Evolutionary conservation across 1,140 invertebrate genomes (phyloP).

Genomic region (Leptinotarsa defecta): DNA sequence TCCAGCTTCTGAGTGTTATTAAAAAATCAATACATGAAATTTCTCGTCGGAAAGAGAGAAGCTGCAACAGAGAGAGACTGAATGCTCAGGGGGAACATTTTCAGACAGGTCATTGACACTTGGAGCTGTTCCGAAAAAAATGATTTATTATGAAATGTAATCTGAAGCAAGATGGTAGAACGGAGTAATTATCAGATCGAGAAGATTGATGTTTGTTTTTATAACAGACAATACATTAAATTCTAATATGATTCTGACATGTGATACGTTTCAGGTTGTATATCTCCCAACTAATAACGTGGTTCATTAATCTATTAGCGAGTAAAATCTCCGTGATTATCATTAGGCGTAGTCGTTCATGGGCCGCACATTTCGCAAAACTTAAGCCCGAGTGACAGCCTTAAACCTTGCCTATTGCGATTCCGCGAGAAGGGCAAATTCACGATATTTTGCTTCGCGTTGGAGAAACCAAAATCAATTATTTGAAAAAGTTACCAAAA

Average conservation of each 20-base stretch:
- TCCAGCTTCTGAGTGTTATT: conserved; percentile 30
- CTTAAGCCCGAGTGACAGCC: too few relatives aligned
- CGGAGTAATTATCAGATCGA: conserved; percentile 35
- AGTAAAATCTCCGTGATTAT: too few relatives aligned
- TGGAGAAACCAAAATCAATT: too few relatives aligned
- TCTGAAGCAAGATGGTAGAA: conserved; percentile 35
- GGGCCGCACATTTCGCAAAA: too few relatives aligned
- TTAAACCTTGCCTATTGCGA: too few relatives aligned
- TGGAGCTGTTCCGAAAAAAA: conserved; percentile 24
- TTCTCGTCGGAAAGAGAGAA: conserved; percentile 21
- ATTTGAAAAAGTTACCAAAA: too few relatives aligned
- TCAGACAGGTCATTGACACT: conserved; percentile 38
- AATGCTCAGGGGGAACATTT: conserved; percentile 30
- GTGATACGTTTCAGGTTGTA: background rate
- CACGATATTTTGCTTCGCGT: too few relatives aligned
- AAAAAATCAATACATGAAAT: conserved; percentile 42
- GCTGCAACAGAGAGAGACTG: conserved; percentile 12
- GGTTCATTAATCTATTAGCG: too few relatives aligned
- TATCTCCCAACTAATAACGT: too few relatives aligned
- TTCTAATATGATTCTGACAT: conserved; percentile 14
- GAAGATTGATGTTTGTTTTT: conserved; percentile 25
- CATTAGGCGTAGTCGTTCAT: too few relatives aligned
- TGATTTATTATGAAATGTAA: conserved; percentile 36
- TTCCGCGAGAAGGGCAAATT: too few relatives aligned
- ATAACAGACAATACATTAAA: conserved; percentile 12